Evolutionary conservation across 2,113 vertebrate genomes (phyloP).

Genomic region (Microcebus murinus): DNA sequence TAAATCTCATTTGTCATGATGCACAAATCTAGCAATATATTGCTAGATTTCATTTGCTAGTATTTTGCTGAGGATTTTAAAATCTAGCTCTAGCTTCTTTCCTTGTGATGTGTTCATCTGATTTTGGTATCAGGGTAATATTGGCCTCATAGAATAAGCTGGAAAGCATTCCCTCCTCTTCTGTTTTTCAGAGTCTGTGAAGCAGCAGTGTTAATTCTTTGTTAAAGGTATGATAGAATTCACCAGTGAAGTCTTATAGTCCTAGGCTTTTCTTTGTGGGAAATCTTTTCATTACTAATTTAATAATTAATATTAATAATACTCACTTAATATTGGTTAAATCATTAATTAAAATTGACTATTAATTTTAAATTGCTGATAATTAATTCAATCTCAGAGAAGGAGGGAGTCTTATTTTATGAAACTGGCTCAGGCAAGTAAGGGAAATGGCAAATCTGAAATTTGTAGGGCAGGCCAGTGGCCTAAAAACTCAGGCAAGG

Average conservation of each 20-base stretch:
- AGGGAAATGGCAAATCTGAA: not conserved
- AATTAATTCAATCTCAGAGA: not conserved
- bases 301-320: not conserved
- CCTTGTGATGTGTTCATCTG: not conserved
- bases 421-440: accelerated
- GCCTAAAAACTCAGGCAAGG: not conserved
- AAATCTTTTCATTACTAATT: not conserved
- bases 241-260: not conserved
- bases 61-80: not conserved
- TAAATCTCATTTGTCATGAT: not conserved
- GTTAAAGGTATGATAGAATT: not conserved
- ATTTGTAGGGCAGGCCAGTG: not conserved
- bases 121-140: not conserved
- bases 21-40: not conserved
- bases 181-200: not conserved
- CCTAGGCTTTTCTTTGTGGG: not conserved
- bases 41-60: too few species aligned
- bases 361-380: not conserved
- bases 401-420: not conserved
- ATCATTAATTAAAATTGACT: not conserved
- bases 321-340: not conserved
- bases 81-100: not conserved
- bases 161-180: not conserved
- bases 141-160: accelerated
- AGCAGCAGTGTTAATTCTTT: not conserved